Percentiles rank a stretch among this genome's conserved stretches.
Conservation (phyloP, 2,797 vertebrate species). For the Chelmon rostratus region DNA sequence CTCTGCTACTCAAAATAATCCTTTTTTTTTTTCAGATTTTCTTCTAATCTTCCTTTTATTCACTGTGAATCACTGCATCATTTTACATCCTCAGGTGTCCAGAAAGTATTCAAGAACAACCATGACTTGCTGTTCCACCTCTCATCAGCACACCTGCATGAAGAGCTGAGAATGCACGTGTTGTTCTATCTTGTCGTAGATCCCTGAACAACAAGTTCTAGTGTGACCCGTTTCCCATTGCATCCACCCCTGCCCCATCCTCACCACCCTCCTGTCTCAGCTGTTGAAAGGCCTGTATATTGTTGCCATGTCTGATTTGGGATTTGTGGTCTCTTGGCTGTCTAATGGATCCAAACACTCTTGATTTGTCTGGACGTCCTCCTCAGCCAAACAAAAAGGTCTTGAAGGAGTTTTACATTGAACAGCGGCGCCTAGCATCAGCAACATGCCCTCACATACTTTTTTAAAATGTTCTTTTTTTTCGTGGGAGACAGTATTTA, state of each 20-base stretch:
- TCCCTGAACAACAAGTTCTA: background rate
- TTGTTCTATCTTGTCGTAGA: background rate
- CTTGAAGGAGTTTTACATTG: background rate
- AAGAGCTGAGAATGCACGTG: background rate
- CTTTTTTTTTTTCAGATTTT: background rate
- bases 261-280: background rate
- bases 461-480: background rate
- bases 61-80: background rate
- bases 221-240: background rate
- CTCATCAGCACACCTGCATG: background rate
- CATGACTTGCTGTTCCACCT: background rate
- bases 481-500: constrained; percentile 2
- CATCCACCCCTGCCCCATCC: background rate
- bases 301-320: background rate
- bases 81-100: background rate
- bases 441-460: background rate
- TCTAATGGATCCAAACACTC: background rate
- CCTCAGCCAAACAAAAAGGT: background rate
- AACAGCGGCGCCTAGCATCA: background rate
- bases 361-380: background rate
- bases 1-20: background rate
- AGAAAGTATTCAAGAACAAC: background rate
- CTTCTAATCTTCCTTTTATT: background rate
- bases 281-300: background rate
- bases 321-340: background rate